Evolutionary conservation across 1,140 invertebrate species (phyloP), one percentile per base, ranked within the genome.

Genomic region (Whitmania pigra): DNA sequence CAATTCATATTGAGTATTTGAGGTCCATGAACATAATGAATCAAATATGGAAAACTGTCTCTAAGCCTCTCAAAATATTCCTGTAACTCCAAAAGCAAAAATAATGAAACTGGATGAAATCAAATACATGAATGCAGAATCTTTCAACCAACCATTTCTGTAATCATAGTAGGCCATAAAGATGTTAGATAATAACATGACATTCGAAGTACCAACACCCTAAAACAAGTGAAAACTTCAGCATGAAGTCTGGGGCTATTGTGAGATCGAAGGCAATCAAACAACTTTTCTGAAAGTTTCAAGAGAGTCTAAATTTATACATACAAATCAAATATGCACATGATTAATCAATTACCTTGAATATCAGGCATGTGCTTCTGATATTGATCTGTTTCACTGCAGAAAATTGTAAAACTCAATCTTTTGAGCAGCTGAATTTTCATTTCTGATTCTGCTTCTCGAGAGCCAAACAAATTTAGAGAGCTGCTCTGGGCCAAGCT

Each of bases 111-210:
- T 6, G 31, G 31, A 36, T 36, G 6, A 3, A 6, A 36, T 36
- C 2, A 3, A 6, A 36, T 36, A 36, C 31, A 36, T 36, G 6
- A 36, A 36, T 36, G 31, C 31, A 36, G 31, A 36, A 36, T 36
- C 43, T 49, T 49, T 22, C 0, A 40, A 76, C 75, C 76, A 75
- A 86, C 90, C 84, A 95, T 87, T 86, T 96, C 93, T 60, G 90
- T 92, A 71, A 95, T 91, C 77, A 96, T 92, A 55, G 91, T 90
- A 9, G 93, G 93, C 93, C 93, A 96, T 36, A 96, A 82, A 0
- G 91, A 92, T 15, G 90, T 92, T 5, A 95, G 87, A 76, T 92
- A 89, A 74, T 90, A 86, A 0, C 90, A 87, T 13, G 91, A 92
- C 86, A 95, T 92, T 71, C 92, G 84, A 66, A 94, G 79, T 11